Evolutionary conservation across 2,888 invertebrate species (phyloP).

Genomic region (Drosophila stalkeri): DNA sequence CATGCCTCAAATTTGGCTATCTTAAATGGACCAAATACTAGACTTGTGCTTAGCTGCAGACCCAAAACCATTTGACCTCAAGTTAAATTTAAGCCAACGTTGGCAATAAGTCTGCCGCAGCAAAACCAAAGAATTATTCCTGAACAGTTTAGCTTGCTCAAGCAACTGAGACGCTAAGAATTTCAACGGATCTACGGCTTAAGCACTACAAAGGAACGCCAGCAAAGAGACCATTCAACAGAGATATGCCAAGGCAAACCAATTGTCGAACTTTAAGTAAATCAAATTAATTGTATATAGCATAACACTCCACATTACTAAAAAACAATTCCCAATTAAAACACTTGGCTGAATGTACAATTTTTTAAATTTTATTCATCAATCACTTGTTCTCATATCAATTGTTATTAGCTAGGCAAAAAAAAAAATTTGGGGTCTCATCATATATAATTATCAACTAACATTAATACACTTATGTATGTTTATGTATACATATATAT

Average conservation of each 20-base stretch:
- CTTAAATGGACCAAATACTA: slow-evolving; percentile 26
- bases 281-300: neutral
- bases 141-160: neutral
- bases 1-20: slow-evolving; percentile 32
- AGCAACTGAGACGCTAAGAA: neutral
- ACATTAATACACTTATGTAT: slow-evolving; percentile 66
- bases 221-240: neutral
- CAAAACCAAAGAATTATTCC: slow-evolving; percentile 4
- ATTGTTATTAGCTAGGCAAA: slow-evolving; percentile 75
- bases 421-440: slow-evolving; percentile 55
- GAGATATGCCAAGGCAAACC: neutral
- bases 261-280: neutral
- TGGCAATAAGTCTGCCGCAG: slow-evolving; percentile 15
- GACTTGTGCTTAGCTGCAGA: slow-evolving; percentile 14
- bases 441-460: slow-evolving; percentile 62
- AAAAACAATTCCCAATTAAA: neutral
- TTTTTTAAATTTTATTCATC: slow-evolving; percentile 73
- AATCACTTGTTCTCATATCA: slow-evolving; percentile 76
- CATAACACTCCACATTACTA: neutral
- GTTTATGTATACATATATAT: slow-evolving; percentile 16
- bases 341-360: slow-evolving; percentile 14
- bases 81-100: slow-evolving; percentile 29
- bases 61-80: slow-evolving; percentile 33
- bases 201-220: neutral
- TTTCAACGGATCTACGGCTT: slow-evolving; percentile 1